Evolutionary conservation across 1,140 invertebrate species (phyloP).

Genomic region (Helicoverpa armigera): DNA sequence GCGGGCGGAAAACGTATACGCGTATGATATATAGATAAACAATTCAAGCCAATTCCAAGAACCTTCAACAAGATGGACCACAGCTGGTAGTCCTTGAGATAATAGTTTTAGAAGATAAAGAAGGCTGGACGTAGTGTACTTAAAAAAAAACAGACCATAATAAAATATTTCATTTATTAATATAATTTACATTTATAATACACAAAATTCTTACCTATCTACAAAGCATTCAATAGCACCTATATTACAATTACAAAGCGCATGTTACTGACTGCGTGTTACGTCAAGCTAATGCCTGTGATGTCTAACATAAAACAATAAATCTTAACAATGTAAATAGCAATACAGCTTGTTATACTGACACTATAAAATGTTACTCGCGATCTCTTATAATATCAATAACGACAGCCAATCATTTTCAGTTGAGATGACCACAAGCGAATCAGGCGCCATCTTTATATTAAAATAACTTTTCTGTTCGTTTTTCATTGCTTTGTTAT

Average conservation of each 20-base stretch:
- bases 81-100: too few species aligned
- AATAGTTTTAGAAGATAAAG: too few species aligned
- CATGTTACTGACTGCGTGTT: conserved; percentile 22
- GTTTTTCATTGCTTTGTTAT: background rate
- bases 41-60: too few species aligned
- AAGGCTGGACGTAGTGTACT: too few species aligned
- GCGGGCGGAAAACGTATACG: too few species aligned
- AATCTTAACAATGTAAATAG: background rate
- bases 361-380: background rate
- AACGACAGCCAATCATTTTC: background rate
- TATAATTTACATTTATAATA: conserved; percentile 45
- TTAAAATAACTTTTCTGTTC: background rate
- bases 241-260: conserved; percentile 41
- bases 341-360: background rate
- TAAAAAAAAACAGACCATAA: conserved; percentile 23
- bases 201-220: conserved; percentile 44
- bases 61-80: too few species aligned
- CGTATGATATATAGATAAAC: too few species aligned
- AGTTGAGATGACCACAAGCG: too few species aligned
- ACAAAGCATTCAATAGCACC: conserved; percentile 47
- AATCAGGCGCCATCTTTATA: background rate
- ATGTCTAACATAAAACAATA: conserved; percentile 4
- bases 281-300: conserved; percentile 28
- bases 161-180: conserved; percentile 45
- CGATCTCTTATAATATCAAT: conserved; percentile 20